Percentiles rank a stretch among this genome's conserved stretches.
phyloP scores from a whole-genome alignment of 1,140 invertebrate genomes.

The Panagrolaimus sp. region DNA sequence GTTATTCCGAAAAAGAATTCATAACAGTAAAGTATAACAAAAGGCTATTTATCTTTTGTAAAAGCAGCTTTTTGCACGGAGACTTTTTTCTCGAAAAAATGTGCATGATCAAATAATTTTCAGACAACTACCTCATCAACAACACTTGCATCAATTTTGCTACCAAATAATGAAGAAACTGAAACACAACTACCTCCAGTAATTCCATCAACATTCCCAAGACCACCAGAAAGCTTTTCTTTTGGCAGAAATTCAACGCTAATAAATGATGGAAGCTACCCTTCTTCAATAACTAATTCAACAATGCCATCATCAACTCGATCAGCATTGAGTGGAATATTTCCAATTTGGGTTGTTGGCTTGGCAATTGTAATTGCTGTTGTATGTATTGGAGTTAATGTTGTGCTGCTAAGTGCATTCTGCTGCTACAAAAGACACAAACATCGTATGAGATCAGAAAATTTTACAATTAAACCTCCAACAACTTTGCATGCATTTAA shows the following conservation, averaged over 20 bases:
- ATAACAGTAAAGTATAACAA: too few relatives aligned
- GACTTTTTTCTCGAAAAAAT: too few relatives aligned
- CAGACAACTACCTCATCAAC: too few relatives aligned
- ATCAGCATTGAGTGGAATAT: background rate
- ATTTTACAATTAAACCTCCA: constrained; percentile 12
- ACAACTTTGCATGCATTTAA: constrained; percentile 21
- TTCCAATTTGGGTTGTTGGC: constrained; percentile 16
- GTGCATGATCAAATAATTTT: too few relatives aligned
- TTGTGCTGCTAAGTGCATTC: constrained; percentile 9
- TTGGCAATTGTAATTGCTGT: constrained; percentile 14
- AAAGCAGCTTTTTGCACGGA: too few relatives aligned
- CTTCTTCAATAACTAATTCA: background rate
- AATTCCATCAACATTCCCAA: background rate
- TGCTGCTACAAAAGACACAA: constrained; percentile 18
- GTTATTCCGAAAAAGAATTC: too few relatives aligned
- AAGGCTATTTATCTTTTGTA: too few relatives aligned
- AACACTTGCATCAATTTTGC: too few relatives aligned
- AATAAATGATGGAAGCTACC: too few relatives aligned
- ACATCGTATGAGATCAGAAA: constrained; percentile 14
- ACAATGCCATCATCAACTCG: background rate
- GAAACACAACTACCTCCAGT: too few relatives aligned
- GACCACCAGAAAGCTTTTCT: background rate
- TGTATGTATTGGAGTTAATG: constrained; percentile 14
- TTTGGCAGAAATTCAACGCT: too few relatives aligned
- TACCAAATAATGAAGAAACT: too few relatives aligned